phyloP scores from a whole-genome alignment of 2,888 invertebrate species.

The Bruchidius siliquastri region DNA sequence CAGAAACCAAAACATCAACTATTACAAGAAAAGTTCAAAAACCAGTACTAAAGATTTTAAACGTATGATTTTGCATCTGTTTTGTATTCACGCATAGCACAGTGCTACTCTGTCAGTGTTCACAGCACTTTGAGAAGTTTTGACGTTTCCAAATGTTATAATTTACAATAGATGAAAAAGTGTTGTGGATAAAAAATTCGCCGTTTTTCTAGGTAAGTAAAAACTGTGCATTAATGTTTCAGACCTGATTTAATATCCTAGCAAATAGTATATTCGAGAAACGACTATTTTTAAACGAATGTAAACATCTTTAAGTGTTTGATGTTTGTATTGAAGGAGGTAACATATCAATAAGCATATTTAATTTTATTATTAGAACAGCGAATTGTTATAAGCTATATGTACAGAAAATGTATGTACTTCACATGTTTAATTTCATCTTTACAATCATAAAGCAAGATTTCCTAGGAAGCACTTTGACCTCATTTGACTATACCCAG shows the following conservation, averaged over 20 bases:
- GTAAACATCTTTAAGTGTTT: conserved; percentile 13
- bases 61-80: not conserved
- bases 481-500: not conserved
- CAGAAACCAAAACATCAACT: not conserved
- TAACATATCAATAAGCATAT: not conserved
- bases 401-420: not conserved
- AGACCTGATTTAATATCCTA: conserved; percentile 4
- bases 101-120: not conserved
- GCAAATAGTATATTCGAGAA: conserved; percentile 6
- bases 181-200: conserved; percentile 16
- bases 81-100: not conserved
- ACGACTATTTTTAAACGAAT: conserved; percentile 10
- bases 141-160: conserved; percentile 21
- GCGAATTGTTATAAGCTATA: not conserved
- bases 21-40: not conserved
- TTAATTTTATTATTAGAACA: not conserved
- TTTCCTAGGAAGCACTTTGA: not conserved
- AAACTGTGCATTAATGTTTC: conserved; percentile 6
- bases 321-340: conserved; percentile 5
- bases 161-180: conserved; percentile 20
- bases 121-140: conserved; percentile 10
- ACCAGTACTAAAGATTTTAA: not conserved
- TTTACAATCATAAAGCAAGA: not conserved
- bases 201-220: conserved; percentile 24
- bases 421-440: not conserved